phyloP scores from a whole-genome alignment of 1,140 invertebrate genomes.

The Idris sp. region DNA sequence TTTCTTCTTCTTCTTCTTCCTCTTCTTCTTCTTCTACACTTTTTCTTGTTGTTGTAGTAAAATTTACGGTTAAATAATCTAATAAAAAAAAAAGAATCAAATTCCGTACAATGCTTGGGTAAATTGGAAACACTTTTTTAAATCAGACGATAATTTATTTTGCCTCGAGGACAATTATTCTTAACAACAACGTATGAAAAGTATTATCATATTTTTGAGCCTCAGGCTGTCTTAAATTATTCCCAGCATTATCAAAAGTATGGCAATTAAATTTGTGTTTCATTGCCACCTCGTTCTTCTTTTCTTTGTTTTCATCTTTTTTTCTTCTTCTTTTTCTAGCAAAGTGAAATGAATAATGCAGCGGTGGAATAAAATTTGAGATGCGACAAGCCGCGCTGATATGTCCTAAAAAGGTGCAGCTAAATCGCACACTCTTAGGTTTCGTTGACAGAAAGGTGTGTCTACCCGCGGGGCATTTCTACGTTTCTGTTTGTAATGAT shows the following conservation, averaged over 20 bases:
- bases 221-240: too few species aligned
- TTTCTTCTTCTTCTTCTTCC: too few species aligned
- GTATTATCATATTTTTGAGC: slow-evolving; percentile 32
- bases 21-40: too few species aligned
- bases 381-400: slow-evolving; percentile 2
- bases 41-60: too few species aligned
- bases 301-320: too few species aligned
- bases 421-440: slow-evolving; percentile 9
- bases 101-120: background rate
- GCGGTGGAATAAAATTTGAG: slow-evolving; percentile 11
- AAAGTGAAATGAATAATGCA: slow-evolving; percentile 41
- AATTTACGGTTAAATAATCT: too few species aligned
- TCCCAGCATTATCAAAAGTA: slow-evolving; percentile 36
- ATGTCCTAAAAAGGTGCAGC: slow-evolving; percentile 14
- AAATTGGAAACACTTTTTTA: slow-evolving; percentile 16
- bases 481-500: slow-evolving; percentile 47
- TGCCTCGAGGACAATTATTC: slow-evolving; percentile 1
- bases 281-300: too few species aligned
- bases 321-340: slow-evolving; percentile 4
- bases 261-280: slow-evolving; percentile 43
- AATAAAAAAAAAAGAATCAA: too few species aligned
- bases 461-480: slow-evolving; percentile 33
- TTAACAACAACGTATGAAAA: background rate
- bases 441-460: slow-evolving; percentile 31
- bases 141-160: slow-evolving; percentile 45